A percentile compares a stretch with the other conserved stretches of the same genome.
phyloP scores from a whole-genome alignment of 2,113 vertebrate genomes.

The Epinephelus fuscoguttatus region DNA sequence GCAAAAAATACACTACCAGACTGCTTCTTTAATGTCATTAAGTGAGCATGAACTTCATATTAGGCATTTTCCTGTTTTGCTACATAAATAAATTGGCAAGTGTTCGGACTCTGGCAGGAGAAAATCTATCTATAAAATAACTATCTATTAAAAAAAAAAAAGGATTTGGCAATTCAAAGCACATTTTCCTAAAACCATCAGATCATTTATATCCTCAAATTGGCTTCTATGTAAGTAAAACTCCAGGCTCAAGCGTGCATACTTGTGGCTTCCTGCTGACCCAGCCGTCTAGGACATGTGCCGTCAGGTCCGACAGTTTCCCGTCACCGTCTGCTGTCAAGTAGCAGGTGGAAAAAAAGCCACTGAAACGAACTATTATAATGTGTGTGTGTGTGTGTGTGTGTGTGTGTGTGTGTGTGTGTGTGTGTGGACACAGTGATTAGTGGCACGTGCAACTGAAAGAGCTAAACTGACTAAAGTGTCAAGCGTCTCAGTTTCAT shows the following conservation, averaged over 20 bases:
- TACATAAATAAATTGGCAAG: background rate
- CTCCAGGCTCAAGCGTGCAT: constrained; percentile 40
- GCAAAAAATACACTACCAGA: background rate
- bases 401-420: background rate
- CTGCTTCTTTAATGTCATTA: background rate
- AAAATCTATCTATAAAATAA: too few relatives aligned
- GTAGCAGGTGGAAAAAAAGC: constrained; percentile 21
- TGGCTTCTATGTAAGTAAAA: constrained; percentile 39
- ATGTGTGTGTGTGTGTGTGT: background rate
- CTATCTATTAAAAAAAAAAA: background rate
- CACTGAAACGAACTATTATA: constrained; percentile 1
- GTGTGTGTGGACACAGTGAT: background rate
- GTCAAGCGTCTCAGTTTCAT: background rate
- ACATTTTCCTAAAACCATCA: constrained; percentile 26
- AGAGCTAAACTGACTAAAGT: background rate
- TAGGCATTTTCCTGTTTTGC: constrained; percentile 1
- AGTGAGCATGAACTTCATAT: background rate
- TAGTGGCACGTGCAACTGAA: background rate
- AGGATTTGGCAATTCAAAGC: background rate
- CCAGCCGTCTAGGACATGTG: constrained; percentile 28
- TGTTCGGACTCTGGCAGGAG: background rate
- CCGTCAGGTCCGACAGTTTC: constrained; percentile 16
- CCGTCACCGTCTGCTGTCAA: constrained; percentile 25
- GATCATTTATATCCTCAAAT: constrained; percentile 20
- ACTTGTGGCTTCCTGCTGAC: constrained; percentile 53